phyloP scores from a whole-genome alignment of 2,113 vertebrate species.

The Tichodroma muraria region DNA sequence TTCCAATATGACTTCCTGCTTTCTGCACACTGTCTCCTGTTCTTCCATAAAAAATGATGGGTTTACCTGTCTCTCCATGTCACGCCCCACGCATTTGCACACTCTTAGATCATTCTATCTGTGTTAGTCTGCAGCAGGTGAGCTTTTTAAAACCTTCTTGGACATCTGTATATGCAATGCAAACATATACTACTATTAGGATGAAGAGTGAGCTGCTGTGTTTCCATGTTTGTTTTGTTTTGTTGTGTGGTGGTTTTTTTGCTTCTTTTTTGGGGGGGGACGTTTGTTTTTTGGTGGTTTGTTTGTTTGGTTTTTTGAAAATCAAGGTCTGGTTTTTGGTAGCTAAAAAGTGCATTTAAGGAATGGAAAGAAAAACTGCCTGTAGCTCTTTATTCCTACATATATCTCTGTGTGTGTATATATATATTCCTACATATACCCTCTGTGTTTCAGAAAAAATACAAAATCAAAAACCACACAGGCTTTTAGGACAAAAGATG shows the following conservation, averaged over 20 bases:
- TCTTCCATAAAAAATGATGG: background rate
- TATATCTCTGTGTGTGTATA: no score
- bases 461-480: background rate
- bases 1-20: background rate
- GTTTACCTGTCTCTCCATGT: background rate
- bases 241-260: no score
- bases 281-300: background rate
- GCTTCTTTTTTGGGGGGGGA: no score
- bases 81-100: fast-evolving
- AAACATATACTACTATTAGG: background rate
- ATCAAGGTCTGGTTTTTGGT: background rate
- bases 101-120: background rate
- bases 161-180: background rate
- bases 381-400: background rate
- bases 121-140: fast-evolving
- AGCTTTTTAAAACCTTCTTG: background rate
- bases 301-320: background rate
- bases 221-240: background rate
- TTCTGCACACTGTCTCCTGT: background rate
- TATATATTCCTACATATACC: background rate
- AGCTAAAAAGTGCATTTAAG: background rate
- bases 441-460: background rate
- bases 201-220: background rate
- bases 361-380: background rate
- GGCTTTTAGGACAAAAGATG: background rate